Evolutionary conservation across 2,888 invertebrate species (phyloP).

Genomic region (Ornithoptera priamus): DNA sequence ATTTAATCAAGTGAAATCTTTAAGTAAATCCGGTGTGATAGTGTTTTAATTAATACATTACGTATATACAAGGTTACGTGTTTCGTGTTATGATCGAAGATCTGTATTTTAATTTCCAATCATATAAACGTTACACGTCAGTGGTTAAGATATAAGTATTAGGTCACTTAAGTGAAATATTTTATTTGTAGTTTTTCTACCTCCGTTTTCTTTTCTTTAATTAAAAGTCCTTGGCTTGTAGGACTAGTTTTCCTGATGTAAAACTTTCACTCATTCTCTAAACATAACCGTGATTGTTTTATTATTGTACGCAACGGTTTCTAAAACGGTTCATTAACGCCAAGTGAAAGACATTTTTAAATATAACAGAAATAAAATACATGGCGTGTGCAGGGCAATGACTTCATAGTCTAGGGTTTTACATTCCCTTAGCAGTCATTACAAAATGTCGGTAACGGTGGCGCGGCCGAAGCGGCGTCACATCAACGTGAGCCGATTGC

Average conservation of each 20-base stretch:
- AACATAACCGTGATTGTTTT: not conserved
- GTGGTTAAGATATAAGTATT: not conserved
- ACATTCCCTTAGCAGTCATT: constrained; percentile 58
- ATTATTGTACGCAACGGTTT: not conserved
- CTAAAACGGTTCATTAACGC: not conserved
- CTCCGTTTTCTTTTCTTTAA: too few species aligned
- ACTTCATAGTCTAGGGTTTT: constrained; percentile 59
- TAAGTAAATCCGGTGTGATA: constrained; percentile 9
- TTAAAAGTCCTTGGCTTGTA: not conserved
- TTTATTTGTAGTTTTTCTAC: too few species aligned
- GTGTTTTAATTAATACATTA: not conserved
- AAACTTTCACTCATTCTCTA: not conserved
- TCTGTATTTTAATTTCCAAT: not conserved
- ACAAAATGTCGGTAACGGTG: constrained; percentile 73
- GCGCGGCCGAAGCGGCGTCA: constrained; percentile 39
- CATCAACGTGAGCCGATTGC: constrained; percentile 52
- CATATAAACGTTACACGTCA: not conserved
- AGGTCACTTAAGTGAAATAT: not conserved
- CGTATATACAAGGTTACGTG: not conserved
- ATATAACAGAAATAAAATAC: not conserved
- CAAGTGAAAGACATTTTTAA: not conserved
- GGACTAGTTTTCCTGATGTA: not conserved
- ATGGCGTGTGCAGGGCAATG: constrained; percentile 48
- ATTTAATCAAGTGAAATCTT: constrained; percentile 7
- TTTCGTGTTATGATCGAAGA: not conserved